These are phyloP conservation scores for Spodoptera litura DNA, from an alignment of 1,140 invertebrate genomes.

Conservation along the genomic window DNA sequence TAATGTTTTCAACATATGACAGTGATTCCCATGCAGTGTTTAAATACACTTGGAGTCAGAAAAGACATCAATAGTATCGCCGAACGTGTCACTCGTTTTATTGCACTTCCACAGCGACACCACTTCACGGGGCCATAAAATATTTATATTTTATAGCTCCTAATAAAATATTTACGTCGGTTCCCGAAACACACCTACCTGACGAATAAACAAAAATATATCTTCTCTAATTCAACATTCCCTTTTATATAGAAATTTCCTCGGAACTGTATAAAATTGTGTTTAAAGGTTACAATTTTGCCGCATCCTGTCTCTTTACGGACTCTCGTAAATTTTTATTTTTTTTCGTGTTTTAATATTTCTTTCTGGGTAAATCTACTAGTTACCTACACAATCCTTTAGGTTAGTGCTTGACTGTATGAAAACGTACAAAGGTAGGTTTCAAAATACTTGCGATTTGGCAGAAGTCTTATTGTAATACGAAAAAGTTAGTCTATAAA, in stretches of 20 bases:
- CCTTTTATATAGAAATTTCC: slow-evolving; percentile 18
- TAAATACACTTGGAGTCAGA: background rate
- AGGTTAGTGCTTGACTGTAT: background rate
- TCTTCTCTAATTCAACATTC: slow-evolving; percentile 35
- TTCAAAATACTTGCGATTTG: background rate
- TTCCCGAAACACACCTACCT: slow-evolving; percentile 20
- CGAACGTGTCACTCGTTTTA: slow-evolving; percentile 30
- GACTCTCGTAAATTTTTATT: slow-evolving; percentile 26
- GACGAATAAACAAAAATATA: slow-evolving; percentile 37
- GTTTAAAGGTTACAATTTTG: slow-evolving; percentile 30
- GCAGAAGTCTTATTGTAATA: too few species aligned
- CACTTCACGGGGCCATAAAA: slow-evolving; percentile 43
- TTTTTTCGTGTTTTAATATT: background rate
- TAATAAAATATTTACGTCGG: slow-evolving; percentile 50
- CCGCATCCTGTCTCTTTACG: slow-evolving; percentile 8
- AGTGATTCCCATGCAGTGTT: background rate
- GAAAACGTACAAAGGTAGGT: background rate
- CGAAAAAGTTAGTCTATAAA: too few species aligned
- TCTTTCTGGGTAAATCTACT: background rate
- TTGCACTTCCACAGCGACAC: slow-evolving; percentile 32
- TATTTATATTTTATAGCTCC: slow-evolving; percentile 51
- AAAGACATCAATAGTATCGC: slow-evolving; percentile 25
- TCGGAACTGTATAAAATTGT: slow-evolving; percentile 27
- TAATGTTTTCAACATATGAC: background rate
- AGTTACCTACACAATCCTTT: background rate